Conservation (phyloP, 1,140 invertebrate species). For the Drosophila dunni region DNA sequence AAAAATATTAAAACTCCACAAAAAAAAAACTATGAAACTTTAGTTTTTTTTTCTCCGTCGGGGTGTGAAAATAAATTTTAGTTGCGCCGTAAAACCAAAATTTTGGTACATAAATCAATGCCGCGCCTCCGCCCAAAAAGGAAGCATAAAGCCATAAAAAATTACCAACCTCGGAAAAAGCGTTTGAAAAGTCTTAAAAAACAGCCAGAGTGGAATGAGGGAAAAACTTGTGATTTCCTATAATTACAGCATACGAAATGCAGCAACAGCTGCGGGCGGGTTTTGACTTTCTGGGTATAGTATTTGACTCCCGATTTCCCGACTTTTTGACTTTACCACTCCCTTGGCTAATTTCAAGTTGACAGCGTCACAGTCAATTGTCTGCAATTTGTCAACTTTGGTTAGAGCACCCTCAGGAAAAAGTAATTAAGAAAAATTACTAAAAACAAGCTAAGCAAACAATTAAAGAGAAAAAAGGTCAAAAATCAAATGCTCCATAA, state of each 20-base stretch:
- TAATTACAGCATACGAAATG: conserved; percentile 41
- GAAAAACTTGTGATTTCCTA: conserved; percentile 44
- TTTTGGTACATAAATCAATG: conserved; percentile 42
- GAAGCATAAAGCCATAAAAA: conserved; percentile 40
- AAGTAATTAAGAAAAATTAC: conserved; percentile 14
- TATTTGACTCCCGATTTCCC: too few relatives aligned
- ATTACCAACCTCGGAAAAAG: conserved; percentile 9
- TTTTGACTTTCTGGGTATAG: background rate
- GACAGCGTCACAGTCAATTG: conserved; percentile 50
- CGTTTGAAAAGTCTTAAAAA: conserved; percentile 49
- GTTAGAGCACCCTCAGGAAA: conserved; percentile 22
- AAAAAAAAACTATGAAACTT: conserved; percentile 36
- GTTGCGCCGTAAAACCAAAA: conserved; percentile 28
- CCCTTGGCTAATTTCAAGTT: conserved; percentile 15
- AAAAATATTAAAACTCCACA: conserved; percentile 30
- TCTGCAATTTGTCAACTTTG: conserved; percentile 52
- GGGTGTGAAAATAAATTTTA: conserved; percentile 47
- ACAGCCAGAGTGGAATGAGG: background rate
- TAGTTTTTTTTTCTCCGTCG: background rate
- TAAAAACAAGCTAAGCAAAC: conserved; percentile 12
- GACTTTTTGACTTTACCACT: background rate
- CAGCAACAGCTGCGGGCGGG: conserved; percentile 47
- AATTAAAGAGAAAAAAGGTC: background rate
- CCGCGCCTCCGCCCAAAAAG: conserved; percentile 10
- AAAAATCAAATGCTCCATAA: conserved; percentile 8